Evolutionary conservation across 2,797 vertebrate genomes (phyloP), one percentile per base, ranked within the genome.

Genomic region (Sciurus vulgaris): DNA sequence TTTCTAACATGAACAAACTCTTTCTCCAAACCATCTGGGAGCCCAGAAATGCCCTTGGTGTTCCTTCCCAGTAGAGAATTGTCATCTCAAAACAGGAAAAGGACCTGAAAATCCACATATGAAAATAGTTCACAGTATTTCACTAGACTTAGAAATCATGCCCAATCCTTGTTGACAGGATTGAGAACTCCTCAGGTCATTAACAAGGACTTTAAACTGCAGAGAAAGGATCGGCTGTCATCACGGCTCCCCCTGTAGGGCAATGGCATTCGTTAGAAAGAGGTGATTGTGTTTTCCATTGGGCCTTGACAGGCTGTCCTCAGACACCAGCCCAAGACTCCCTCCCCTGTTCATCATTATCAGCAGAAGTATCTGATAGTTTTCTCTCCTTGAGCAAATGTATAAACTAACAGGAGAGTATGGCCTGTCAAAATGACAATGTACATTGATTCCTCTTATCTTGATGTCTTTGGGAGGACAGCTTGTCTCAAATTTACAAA

Each of bases 391-490:
- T 92, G 88, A 96, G 90, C 97, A 96, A 86, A 90, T 93, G 38
- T 56, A 1, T 90, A 95, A 97, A 83, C 72, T 96, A 92, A 92
- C 86, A 93, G 35, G 96, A 97, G 95, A 97, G 51, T 18, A 35
- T 2, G 4, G 2, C 83, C 72, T 81, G 41, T 95, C 82, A 98
- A 97, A 96, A 92, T 90, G 94, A 84, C 82, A 97, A 54, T 74
- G 88, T 26, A 83, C 51, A 95, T 2, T 4, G 9, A 94, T 97
- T 94, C 92, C 41, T 76, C 93, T 96, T 97, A 97, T 97, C 95
- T 96, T 30, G 9, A 78, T 97, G 89, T 95, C 96, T 98, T 97
- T 97, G 86, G 94, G 74, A 97, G 78, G 67, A 97, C 93, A 97
- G 94, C 51, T 98, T 97, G 97, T 33, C 13, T 44, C 77, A 84